phyloP scores from a whole-genome alignment of 2,797 vertebrate genomes.

The Loriculus beryllinus region DNA sequence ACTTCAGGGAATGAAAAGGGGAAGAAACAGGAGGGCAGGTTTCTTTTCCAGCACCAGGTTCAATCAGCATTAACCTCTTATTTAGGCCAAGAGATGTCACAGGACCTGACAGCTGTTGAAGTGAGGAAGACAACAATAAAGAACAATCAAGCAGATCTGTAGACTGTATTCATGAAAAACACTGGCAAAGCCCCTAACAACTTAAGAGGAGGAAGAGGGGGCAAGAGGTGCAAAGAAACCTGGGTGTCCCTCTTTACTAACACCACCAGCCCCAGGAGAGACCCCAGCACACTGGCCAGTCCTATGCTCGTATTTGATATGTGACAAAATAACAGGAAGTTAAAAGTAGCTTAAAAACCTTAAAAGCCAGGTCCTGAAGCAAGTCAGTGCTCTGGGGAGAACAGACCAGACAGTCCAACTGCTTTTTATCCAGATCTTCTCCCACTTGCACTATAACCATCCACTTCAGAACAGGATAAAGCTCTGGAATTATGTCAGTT shows the following conservation, averaged over 20 bases:
- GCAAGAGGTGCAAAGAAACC: not conserved
- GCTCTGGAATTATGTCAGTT: not conserved
- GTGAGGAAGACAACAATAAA: not conserved
- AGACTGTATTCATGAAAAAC: not conserved
- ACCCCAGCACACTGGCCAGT: conserved; percentile 16
- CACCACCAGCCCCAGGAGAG: not conserved
- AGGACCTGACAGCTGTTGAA: conserved; percentile 66
- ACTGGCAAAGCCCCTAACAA: not conserved
- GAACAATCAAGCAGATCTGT: conserved; percentile 7
- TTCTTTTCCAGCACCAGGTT: conserved; percentile 63
- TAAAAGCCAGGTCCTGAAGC: conserved; percentile 50
- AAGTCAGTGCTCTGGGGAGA: not conserved
- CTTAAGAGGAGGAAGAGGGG: not conserved
- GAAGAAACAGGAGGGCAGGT: not conserved
- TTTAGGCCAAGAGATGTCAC: conserved; percentile 44
- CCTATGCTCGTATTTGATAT: conserved; percentile 18
- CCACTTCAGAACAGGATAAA: not conserved
- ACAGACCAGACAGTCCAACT: not conserved
- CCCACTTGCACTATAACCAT: not conserved
- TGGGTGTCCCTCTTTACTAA: not conserved
- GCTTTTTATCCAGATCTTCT: not conserved
- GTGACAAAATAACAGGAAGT: conserved; percentile 26
- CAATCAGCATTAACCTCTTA: conserved; percentile 35
- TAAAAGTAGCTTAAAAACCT: conserved; percentile 43
- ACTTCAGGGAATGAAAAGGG: not conserved